These are phyloP conservation scores for Pollenia amentaria DNA, from an alignment of 2,888 invertebrate genomes.

Conservation along the genomic window DNA sequence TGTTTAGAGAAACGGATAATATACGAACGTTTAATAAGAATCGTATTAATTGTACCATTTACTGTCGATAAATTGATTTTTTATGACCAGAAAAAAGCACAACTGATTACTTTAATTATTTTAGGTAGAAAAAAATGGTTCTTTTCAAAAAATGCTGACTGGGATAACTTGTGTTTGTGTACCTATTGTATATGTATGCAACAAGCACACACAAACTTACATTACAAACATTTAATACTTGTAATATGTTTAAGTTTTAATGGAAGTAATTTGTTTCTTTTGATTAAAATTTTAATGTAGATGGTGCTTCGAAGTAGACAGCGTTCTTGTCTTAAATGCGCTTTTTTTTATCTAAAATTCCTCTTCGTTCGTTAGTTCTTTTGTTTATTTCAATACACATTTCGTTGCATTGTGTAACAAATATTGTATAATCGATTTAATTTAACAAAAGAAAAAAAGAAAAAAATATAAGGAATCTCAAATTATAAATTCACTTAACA, in stretches of 20 bases:
- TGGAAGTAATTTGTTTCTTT: background rate
- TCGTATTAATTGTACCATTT: too few species aligned
- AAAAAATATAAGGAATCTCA: background rate
- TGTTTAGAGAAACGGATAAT: too few species aligned
- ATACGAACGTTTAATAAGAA: too few species aligned
- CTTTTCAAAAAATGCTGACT: too few species aligned
- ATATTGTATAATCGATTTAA: background rate
- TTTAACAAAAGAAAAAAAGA: background rate
- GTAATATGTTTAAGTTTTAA: constrained; percentile 1
- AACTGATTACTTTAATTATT: too few species aligned
- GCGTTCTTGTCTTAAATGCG: background rate
- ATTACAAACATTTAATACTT: background rate
- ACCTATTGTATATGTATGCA: background rate
- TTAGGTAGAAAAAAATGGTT: too few species aligned
- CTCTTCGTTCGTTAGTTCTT: background rate
- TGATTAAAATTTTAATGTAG: background rate
- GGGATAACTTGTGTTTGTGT: too few species aligned
- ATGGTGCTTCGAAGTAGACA: background rate
- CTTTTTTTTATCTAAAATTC: background rate
- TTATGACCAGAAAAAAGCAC: too few species aligned
- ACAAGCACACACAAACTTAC: background rate
- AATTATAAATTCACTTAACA: constrained; percentile 6
- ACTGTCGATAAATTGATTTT: too few species aligned
- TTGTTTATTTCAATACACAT: background rate
- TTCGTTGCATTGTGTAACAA: background rate